Evolutionary conservation across 2,888 invertebrate genomes (phyloP).

Genomic region (Nesidiocoris tenuis): DNA sequence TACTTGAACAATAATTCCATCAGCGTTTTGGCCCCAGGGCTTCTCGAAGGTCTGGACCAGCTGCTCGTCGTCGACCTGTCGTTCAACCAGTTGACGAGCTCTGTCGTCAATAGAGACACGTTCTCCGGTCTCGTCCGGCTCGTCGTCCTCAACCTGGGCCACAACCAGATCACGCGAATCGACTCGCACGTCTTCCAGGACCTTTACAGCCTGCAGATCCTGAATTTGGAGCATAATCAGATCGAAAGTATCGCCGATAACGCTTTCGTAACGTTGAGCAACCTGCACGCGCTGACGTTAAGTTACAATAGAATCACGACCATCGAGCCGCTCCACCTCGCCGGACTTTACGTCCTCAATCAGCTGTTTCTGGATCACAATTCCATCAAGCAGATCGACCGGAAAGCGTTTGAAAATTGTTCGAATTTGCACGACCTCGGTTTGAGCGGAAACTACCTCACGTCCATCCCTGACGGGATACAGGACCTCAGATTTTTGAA

Average conservation of each 20-base stretch:
- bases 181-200: conserved; percentile 84
- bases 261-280: conserved; percentile 82
- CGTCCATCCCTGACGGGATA: conserved; percentile 77
- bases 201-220: conserved; percentile 78
- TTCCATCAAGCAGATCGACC: conserved; percentile 72
- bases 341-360: conserved; percentile 78
- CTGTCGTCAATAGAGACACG: conserved; percentile 79
- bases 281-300: conserved; percentile 83
- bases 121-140: conserved; percentile 81
- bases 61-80: conserved; percentile 80
- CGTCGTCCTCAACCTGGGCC: conserved; percentile 80
- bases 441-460: conserved; percentile 79
- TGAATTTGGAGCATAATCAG: conserved; percentile 81
- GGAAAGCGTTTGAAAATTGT: conserved; percentile 81
- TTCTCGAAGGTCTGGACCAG: conserved; percentile 81
- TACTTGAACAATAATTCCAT: conserved; percentile 83
- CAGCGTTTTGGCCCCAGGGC: conserved; percentile 75
- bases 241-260: conserved; percentile 84
- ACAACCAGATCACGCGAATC: conserved; percentile 78
- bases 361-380: conserved; percentile 85
- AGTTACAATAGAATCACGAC: conserved; percentile 82
- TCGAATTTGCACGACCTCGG: conserved; percentile 85
- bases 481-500: conserved; percentile 79
- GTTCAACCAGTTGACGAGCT: conserved; percentile 80
- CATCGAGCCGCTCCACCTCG: conserved; percentile 76